Evolutionary conservation across 2,113 vertebrate genomes (phyloP).

Genomic region (Lipophrys pholis): DNA sequence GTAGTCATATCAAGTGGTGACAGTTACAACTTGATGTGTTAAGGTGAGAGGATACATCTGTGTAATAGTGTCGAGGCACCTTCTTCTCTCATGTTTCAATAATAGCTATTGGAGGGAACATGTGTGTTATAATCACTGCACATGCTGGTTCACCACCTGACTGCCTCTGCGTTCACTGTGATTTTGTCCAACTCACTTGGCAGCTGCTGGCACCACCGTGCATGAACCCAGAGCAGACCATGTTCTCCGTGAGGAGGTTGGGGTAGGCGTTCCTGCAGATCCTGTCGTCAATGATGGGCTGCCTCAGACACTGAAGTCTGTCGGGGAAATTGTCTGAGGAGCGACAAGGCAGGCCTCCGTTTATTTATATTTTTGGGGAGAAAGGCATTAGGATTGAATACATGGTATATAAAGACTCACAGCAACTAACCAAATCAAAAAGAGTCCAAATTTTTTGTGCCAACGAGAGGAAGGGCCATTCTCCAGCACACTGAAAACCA

Average conservation of each 20-base stretch:
- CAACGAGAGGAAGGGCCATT: too few species aligned
- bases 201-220: slow-evolving; percentile 84
- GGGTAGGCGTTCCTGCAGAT: slow-evolving; percentile 83
- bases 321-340: slow-evolving; percentile 78
- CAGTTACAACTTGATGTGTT: too few species aligned
- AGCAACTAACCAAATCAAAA: too few species aligned
- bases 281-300: slow-evolving; percentile 81
- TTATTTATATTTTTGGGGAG: neutral
- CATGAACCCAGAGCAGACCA: slow-evolving; percentile 87
- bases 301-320: slow-evolving; percentile 84
- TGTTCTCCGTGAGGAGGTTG: slow-evolving; percentile 83
- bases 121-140: neutral
- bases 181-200: slow-evolving; percentile 57
- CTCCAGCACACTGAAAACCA: too few species aligned
- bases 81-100: neutral
- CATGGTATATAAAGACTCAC: too few species aligned
- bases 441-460: too few species aligned
- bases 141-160: neutral
- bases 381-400: too few species aligned
- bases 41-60: too few species aligned
- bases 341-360: slow-evolving; percentile 1
- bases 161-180: slow-evolving; percentile 4
- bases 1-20: neutral
- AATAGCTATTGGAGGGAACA: neutral
- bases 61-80: too few species aligned